These are phyloP conservation scores for Diglossa brunneiventris DNA, from an alignment of 2,113 vertebrate genomes.

Conservation along the genomic window DNA sequence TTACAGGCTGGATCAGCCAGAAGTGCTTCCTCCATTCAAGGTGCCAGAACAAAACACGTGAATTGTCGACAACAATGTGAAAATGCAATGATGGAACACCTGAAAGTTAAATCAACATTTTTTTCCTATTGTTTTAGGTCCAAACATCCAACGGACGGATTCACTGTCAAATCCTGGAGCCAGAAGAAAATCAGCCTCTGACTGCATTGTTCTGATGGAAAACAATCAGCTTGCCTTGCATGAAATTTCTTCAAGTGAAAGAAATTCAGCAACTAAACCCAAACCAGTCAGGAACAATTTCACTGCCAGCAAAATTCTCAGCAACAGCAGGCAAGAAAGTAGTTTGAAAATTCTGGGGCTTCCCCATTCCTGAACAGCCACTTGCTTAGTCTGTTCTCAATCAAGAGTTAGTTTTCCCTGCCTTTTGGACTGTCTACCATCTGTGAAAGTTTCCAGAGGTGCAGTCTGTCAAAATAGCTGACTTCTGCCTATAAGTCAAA, in stretches of 20 bases:
- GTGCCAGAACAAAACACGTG: conserved; percentile 28
- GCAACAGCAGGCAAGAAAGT: conserved; percentile 20
- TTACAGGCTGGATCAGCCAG: neutral
- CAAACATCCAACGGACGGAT: neutral
- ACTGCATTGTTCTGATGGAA: neutral
- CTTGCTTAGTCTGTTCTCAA: conserved; percentile 35
- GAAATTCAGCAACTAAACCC: conserved; percentile 14
- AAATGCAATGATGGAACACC: conserved; percentile 22
- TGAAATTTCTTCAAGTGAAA: conserved; percentile 41
- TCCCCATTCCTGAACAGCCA: neutral
- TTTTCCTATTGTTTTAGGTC: neutral
- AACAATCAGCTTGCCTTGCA: neutral
- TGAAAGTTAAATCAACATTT: neutral
- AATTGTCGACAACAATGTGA: neutral
- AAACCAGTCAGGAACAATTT: neutral
- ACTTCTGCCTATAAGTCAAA: neutral
- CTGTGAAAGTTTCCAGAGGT: neutral
- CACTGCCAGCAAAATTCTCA: neutral
- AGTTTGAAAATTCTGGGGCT: neutral
- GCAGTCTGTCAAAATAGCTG: neutral
- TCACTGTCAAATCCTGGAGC: conserved; percentile 28
- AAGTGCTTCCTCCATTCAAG: neutral
- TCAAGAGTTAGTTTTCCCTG: conserved; percentile 54
- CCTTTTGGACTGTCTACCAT: conserved; percentile 33
- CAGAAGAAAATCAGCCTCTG: conserved; percentile 31